Conservation (phyloP, 2,888 invertebrate genomes). For the Steinernema carpocapsae region DNA sequence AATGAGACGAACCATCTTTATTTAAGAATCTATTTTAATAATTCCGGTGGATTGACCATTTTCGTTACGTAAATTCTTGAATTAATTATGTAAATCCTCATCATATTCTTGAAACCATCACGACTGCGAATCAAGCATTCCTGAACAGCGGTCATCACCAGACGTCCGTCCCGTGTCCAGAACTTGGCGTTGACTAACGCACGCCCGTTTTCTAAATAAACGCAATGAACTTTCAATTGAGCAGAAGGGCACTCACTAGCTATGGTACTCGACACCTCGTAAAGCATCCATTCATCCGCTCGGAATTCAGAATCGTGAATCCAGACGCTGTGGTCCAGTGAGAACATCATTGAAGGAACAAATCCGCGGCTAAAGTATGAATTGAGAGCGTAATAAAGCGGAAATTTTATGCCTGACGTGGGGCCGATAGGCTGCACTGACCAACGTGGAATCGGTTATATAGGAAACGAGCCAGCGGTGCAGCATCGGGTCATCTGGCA, state of each 20-base stretch:
- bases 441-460: conserved; percentile 50
- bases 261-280: conserved; percentile 54
- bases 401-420: conserved; percentile 46
- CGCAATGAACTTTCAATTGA: neutral
- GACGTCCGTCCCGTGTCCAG: conserved; percentile 60
- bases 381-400: neutral
- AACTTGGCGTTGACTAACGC: conserved; percentile 57
- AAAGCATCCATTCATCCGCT: conserved; percentile 65
- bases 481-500: conserved; percentile 43
- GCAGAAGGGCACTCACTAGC: conserved; percentile 46
- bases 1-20: too few relatives aligned
- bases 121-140: conserved; percentile 59
- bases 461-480: conserved; percentile 52
- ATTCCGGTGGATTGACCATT: too few relatives aligned
- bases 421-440: conserved; percentile 51
- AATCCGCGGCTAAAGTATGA: conserved; percentile 50
- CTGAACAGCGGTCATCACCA: conserved; percentile 58
- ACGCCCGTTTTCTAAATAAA: conserved; percentile 49
- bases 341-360: conserved; percentile 61
- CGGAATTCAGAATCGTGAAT: conserved; percentile 57
- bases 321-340: conserved; percentile 62
- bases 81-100: too few relatives aligned
- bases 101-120: too few relatives aligned
- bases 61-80: too few relatives aligned
- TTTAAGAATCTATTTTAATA: too few relatives aligned